Evolutionary conservation across 2,113 vertebrate genomes (phyloP).

Genomic region (Rhinolophus ferrumequinum): DNA sequence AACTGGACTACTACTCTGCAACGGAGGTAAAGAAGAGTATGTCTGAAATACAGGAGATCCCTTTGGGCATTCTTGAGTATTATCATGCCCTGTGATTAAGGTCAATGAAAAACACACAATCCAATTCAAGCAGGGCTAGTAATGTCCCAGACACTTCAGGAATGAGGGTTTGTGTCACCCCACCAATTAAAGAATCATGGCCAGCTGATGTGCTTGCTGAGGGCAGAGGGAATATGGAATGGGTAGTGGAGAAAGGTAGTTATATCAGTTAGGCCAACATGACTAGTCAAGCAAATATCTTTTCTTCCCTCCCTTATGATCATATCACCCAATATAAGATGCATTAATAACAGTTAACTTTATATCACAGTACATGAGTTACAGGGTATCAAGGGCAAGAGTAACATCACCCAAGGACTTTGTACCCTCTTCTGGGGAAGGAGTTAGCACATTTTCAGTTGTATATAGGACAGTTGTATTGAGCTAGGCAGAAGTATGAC

Average conservation of each 20-base stretch:
- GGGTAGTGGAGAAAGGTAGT: neutral
- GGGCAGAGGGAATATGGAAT: neutral
- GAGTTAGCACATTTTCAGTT: neutral
- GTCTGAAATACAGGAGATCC: neutral
- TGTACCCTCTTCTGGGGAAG: slow-evolving; percentile 27
- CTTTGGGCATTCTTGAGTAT: neutral
- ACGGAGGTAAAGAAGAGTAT: neutral
- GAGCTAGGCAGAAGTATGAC: neutral
- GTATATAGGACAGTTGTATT: neutral
- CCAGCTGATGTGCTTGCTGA: neutral
- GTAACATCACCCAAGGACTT: neutral
- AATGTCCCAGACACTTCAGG: neutral
- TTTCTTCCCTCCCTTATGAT: neutral
- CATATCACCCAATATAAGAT: neutral
- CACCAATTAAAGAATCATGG: neutral
- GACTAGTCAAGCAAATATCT: neutral
- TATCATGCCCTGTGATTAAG: neutral
- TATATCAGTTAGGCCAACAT: neutral
- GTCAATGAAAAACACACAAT: neutral
- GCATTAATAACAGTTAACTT: slow-evolving; percentile 14
- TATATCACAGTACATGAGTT: neutral
- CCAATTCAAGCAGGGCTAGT: neutral
- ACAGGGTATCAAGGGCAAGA: neutral
- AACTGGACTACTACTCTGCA: neutral
- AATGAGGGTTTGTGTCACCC: neutral